Conservation (phyloP, 2,113 vertebrate species). For the Eidolon helvum region DNA sequence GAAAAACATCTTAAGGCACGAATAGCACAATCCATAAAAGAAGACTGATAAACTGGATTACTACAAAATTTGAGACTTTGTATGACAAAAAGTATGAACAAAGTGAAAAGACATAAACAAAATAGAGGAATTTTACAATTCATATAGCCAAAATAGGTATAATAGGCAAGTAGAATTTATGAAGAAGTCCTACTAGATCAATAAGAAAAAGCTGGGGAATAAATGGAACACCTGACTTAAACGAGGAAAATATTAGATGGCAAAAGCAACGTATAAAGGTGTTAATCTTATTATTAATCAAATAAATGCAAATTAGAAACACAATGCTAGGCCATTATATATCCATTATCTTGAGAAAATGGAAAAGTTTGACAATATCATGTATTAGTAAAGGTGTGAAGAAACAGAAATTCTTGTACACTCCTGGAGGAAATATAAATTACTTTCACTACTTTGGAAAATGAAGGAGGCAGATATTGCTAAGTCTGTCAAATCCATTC, state of each 20-base stretch:
- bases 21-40: not conserved
- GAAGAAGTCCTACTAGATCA: not conserved
- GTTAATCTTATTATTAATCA: not conserved
- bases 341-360: not conserved
- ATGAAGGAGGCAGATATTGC: not conserved
- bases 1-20: not conserved
- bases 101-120: not conserved
- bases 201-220: not conserved
- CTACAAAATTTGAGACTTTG: not conserved
- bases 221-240: not conserved
- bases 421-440: not conserved
- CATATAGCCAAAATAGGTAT: not conserved
- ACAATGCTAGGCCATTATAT: not conserved
- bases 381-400: not conserved
- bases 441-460: not conserved
- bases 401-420: not conserved
- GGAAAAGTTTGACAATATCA: not conserved
- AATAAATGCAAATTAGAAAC: not conserved
- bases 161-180: not conserved
- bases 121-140: not conserved
- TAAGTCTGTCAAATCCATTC: not conserved
- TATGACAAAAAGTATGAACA: not conserved
- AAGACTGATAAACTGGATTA: not conserved
- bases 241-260: not conserved
- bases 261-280: not conserved